Percentiles rank a stretch among this genome's conserved stretches.
Conservation (phyloP, 92 coral and sea anemone genomes). For the Parazoanthus swiftii region DNA sequence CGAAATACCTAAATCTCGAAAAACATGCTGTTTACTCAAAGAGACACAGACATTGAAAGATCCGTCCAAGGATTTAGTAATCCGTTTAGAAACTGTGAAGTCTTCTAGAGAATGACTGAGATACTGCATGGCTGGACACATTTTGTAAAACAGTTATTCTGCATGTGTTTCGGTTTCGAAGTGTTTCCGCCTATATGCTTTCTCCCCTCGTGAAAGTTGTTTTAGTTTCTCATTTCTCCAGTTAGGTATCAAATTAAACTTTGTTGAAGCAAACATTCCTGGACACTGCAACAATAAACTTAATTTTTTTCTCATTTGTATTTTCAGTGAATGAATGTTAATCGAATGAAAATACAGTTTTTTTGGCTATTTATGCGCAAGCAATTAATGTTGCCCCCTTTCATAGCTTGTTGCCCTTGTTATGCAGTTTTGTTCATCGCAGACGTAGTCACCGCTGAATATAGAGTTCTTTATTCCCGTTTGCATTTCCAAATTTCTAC, state of each 20-base stretch:
- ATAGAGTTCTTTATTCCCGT: too few species aligned
- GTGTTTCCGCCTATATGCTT: neutral
- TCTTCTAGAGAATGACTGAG: neutral
- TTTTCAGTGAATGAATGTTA: neutral
- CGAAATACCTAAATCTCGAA: constrained; percentile 40
- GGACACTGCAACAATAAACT: neutral
- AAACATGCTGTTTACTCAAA: constrained; percentile 48
- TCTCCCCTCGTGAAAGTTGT: neutral
- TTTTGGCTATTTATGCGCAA: neutral
- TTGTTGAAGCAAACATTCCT: neutral
- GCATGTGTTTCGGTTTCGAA: neutral
- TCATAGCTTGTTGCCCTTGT: too few species aligned
- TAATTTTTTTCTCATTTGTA: too few species aligned
- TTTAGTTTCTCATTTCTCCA: neutral
- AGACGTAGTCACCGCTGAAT: too few species aligned
- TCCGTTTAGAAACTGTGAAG: neutral
- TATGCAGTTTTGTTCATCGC: too few species aligned
- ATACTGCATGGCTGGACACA: neutral
- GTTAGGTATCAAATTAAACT: neutral
- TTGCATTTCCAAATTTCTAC: too few species aligned
- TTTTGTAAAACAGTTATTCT: neutral
- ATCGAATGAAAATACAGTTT: neutral
- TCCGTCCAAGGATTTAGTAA: neutral
- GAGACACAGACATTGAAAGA: neutral
- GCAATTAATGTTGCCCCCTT: neutral